Evolutionary conservation across 2,797 vertebrate genomes (phyloP).

Genomic region (Parauchenoglanis punctatus): DNA sequence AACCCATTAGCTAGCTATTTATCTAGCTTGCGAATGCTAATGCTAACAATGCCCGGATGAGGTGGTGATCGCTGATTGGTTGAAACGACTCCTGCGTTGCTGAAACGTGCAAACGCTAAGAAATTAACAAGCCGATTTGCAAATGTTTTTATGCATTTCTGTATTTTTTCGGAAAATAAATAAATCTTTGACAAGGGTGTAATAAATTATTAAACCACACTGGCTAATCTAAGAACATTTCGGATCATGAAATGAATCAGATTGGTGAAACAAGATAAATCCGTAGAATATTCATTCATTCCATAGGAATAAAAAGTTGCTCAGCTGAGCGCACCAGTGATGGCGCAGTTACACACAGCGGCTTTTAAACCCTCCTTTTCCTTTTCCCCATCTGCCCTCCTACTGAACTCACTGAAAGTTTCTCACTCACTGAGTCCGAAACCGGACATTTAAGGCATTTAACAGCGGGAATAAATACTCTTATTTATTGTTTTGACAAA

Average conservation of each 20-base stretch:
- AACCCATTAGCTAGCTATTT: not conserved
- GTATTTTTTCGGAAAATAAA: not conserved
- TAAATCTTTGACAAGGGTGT: not conserved
- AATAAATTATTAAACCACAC: not conserved
- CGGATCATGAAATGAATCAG: not conserved
- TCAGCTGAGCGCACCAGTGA: not conserved
- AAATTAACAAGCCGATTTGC: not conserved
- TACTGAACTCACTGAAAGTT: not conserved
- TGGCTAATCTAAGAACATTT: not conserved
- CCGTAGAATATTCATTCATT: constrained; percentile 9
- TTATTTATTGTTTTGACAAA: not conserved
- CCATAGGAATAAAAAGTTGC: not conserved
- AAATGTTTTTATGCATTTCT: not conserved
- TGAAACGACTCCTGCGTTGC: not conserved
- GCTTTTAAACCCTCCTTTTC: constrained; percentile 29
- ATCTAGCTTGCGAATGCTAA: not conserved
- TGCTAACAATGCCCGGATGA: constrained; percentile 11
- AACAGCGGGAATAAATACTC: constrained; percentile 2
- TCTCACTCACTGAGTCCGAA: not conserved
- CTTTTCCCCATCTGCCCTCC: not conserved
- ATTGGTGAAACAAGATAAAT: not conserved
- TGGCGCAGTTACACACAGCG: constrained; percentile 12
- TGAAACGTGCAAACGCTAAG: not conserved
- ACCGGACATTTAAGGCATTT: not conserved
- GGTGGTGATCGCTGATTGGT: not conserved